These are phyloP conservation scores for Nesometra sesokonis DNA, from an alignment of 35 echinoderm and acorn worm genomes.

Conservation along the genomic window DNA sequence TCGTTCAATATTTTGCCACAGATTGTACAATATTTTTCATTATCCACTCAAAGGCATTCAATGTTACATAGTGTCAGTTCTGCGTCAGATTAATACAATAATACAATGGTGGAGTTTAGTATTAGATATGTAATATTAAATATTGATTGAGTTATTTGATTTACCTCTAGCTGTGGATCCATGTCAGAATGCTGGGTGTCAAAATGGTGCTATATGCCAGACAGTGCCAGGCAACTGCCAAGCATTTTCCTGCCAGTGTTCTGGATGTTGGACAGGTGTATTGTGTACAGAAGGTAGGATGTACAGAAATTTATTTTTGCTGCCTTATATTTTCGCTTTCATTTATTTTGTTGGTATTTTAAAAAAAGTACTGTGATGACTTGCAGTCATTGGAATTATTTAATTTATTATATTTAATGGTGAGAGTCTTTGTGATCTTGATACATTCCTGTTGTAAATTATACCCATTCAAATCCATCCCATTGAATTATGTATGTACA, in stretches of 20 bases:
- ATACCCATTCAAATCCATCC: too few relatives aligned
- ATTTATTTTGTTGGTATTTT: not conserved
- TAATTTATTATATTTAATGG: too few relatives aligned
- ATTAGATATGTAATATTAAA: not conserved
- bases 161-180: slow-evolving; percentile 22
- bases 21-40: too few relatives aligned
- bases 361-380: not conserved
- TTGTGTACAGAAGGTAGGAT: slow-evolving; percentile 2
- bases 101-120: not conserved
- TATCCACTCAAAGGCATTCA: too few relatives aligned
- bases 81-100: slow-evolving; percentile 40
- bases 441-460: too few relatives aligned
- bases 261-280: slow-evolving; percentile 13
- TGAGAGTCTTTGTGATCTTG: too few relatives aligned
- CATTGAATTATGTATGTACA: too few relatives aligned
- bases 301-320: not conserved
- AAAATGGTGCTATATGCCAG: slow-evolving; percentile 25
- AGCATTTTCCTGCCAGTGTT: slow-evolving; percentile 16
- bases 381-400: too few relatives aligned
- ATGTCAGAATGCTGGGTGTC: slow-evolving; percentile 27
- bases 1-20: too few relatives aligned
- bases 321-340: not conserved
- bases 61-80: too few relatives aligned
- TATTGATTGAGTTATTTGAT: not conserved
- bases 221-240: not conserved